Conservation (phyloP, 2,888 invertebrate genomes). For the Brachyptera risi region DNA sequence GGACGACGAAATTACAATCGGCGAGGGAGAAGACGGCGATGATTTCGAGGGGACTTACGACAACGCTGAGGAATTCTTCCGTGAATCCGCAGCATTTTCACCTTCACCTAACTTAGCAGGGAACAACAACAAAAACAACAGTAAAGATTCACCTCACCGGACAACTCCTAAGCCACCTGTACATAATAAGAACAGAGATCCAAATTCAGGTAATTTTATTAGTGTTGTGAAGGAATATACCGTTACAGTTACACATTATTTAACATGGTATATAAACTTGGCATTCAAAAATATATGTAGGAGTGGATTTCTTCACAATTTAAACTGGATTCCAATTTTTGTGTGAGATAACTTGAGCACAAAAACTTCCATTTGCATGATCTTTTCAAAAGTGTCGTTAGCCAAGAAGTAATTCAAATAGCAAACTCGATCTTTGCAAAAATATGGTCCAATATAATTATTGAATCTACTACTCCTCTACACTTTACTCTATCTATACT, state of each 20-base stretch:
- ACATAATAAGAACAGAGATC: slow-evolving; percentile 14
- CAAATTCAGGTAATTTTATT: slow-evolving; percentile 6
- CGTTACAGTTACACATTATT: no score
- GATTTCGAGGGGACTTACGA: slow-evolving; percentile 47
- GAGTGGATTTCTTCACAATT: no score
- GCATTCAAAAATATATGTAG: no score
- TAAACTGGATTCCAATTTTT: background rate
- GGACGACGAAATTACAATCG: slow-evolving; percentile 62
- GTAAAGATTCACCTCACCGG: slow-evolving; percentile 1
- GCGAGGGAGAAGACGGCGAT: slow-evolving; percentile 49
- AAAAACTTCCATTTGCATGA: no score
- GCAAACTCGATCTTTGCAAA: no score
- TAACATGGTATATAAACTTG: no score
- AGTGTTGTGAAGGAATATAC: no score
- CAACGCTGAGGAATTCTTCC: slow-evolving; percentile 49
- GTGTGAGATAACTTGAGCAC: background rate
- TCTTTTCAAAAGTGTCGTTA: no score
- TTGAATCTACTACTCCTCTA: no score
- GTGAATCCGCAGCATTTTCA: slow-evolving; percentile 54
- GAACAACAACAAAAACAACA: background rate
- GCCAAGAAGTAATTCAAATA: no score
- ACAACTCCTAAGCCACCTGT: slow-evolving; percentile 11
- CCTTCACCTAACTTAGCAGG: slow-evolving; percentile 48
- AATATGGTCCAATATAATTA: no score
- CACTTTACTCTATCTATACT: no score